phyloP scores from a whole-genome alignment of 2,888 invertebrate genomes.

The Lepidocyrtinus sp. region DNA sequence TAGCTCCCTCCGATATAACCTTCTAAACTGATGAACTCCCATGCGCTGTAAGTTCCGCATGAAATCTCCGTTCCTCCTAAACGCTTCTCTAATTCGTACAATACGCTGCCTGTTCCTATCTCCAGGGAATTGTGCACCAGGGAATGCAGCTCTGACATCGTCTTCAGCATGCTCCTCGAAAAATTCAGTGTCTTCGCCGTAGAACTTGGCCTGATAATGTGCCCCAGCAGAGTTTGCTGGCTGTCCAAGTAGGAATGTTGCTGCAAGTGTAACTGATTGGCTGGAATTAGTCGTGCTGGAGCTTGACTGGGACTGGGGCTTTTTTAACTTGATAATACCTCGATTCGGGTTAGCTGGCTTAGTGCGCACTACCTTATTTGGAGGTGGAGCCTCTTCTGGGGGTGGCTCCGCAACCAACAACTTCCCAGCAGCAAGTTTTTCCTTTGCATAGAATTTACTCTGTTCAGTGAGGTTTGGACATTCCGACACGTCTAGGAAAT shows the following conservation, averaged over 20 bases:
- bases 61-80: constrained; percentile 38
- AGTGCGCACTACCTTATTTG: background rate
- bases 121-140: background rate
- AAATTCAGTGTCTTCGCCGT: constrained; percentile 34
- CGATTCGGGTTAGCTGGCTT: constrained; percentile 3
- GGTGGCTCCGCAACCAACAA: constrained; percentile 28
- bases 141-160: constrained; percentile 11
- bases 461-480: constrained; percentile 62
- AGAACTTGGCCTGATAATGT: constrained; percentile 27
- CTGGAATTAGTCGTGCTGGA: too few species aligned
- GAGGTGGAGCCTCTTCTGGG: constrained; percentile 6
- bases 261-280: too few species aligned
- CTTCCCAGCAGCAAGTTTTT: constrained; percentile 53
- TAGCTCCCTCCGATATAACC: constrained; percentile 27
- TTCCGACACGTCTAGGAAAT: constrained; percentile 50
- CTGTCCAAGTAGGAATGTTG: background rate
- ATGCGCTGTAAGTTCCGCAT: constrained; percentile 40
- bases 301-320: background rate
- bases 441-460: constrained; percentile 63
- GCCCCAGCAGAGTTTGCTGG: background rate
- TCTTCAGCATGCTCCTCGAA: constrained; percentile 51
- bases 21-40: constrained; percentile 31
- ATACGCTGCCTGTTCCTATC: constrained; percentile 17
- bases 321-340: constrained; percentile 24
- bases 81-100: constrained; percentile 39